These are phyloP conservation scores for Lates calcarifer DNA, from an alignment of 2,113 vertebrate species.

Conservation along the genomic window DNA sequence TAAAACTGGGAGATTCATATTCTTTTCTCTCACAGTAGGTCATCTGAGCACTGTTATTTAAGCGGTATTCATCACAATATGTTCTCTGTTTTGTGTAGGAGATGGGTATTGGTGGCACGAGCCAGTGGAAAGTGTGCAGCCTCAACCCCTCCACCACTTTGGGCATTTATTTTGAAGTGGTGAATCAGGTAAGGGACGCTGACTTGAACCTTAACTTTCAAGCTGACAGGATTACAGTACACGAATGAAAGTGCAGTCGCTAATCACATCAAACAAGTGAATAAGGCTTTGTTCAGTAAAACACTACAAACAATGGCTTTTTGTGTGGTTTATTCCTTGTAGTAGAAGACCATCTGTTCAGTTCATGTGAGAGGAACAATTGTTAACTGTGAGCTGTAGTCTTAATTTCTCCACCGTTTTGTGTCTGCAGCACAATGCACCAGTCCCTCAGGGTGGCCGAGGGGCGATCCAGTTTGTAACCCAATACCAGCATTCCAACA, in stretches of 20 bases:
- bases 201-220: background rate
- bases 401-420: slow-evolving; percentile 37
- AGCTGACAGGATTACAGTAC: background rate
- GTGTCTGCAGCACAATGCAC: slow-evolving; percentile 92
- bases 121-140: slow-evolving; percentile 96
- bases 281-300: background rate
- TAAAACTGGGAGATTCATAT: background rate
- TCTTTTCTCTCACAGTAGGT: background rate
- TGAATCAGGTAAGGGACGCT: slow-evolving; percentile 90
- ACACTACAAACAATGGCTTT: slow-evolving; percentile 24
- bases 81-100: slow-evolving; percentile 83
- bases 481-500: slow-evolving; percentile 96
- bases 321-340: background rate
- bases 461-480: slow-evolving; percentile 96
- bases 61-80: slow-evolving; percentile 1
- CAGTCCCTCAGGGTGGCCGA: slow-evolving; percentile 94
- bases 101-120: slow-evolving; percentile 93
- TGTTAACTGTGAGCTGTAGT: background rate
- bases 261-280: background rate
- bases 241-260: background rate
- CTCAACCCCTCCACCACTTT: slow-evolving; percentile 92
- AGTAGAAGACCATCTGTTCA: background rate
- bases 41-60: background rate
- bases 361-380: background rate
- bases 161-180: slow-evolving; percentile 95